A percentile compares a stretch with the other conserved stretches of the same genome.
phyloP scores from a whole-genome alignment of 2,113 vertebrate genomes.

The Hipposideros armiger region DNA sequence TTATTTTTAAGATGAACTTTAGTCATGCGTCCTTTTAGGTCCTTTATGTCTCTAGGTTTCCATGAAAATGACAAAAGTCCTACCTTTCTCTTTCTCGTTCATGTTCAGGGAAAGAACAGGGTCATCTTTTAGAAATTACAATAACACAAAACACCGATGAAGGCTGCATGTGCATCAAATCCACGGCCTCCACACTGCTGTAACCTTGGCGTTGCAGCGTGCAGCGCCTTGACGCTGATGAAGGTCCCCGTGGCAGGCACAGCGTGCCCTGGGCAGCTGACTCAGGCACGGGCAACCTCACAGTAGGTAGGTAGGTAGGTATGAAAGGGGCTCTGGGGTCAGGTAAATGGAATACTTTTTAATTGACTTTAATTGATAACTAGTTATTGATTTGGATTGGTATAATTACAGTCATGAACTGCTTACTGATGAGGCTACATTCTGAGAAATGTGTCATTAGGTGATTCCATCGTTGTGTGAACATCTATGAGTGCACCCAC shows the following conservation, averaged over 20 bases:
- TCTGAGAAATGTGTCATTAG: not conserved
- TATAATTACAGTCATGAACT: not conserved
- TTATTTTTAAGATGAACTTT: not conserved
- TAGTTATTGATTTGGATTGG: not conserved
- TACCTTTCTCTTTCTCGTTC: not conserved
- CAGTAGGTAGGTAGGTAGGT: accelerated
- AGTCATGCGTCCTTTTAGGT: not conserved
- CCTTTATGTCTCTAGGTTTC: not conserved
- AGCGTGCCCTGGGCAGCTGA: not conserved
- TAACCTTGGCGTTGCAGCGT: accelerated
- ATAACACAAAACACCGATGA: accelerated
- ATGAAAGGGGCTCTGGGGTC: not conserved
- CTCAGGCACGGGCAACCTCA: not conserved
- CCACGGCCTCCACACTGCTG: accelerated
- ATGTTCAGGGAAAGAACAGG: not conserved
- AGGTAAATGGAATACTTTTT: not conserved
- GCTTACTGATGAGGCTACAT: accelerated
- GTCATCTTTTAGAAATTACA: not conserved
- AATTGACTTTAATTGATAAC: not conserved
- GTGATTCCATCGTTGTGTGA: accelerated
- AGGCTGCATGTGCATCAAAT: not conserved
- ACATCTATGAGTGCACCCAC: accelerated
- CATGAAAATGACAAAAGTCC: not conserved
- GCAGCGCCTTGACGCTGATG: too few relatives aligned
- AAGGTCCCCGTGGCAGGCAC: not conserved